Percentiles rank a stretch among this genome's conserved stretches.
phyloP scores from a whole-genome alignment of 35 echinoderm and acorn worm genomes.

The Heliocidaris tuberculata region DNA sequence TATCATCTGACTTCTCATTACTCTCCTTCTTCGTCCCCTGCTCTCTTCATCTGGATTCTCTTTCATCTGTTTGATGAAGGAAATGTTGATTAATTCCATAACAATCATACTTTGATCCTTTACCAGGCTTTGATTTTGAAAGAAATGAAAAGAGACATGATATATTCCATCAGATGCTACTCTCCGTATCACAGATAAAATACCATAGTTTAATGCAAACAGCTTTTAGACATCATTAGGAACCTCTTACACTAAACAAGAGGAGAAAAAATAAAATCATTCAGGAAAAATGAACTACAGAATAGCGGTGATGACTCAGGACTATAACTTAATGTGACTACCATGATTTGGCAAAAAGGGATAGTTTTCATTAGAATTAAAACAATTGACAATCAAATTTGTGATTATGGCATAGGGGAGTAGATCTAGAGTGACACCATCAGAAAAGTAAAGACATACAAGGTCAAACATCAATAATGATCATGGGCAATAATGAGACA shows the following conservation, averaged over 20 bases:
- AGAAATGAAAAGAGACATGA: neutral
- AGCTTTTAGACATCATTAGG: conserved; percentile 11
- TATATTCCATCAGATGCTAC: neutral
- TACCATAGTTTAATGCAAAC: neutral
- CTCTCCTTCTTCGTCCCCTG: neutral
- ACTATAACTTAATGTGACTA: neutral
- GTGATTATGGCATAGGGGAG: neutral
- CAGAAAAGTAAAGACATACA: neutral
- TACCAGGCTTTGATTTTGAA: neutral
- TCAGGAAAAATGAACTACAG: neutral
- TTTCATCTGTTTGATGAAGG: conserved; percentile 4
- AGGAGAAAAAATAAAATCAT: neutral
- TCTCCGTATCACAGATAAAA: neutral
- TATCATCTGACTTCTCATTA: conserved; percentile 18
- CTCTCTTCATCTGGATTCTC: neutral
- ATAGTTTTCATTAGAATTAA: neutral
- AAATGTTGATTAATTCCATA: neutral
- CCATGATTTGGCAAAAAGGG: neutral
- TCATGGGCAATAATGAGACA: neutral
- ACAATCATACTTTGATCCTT: neutral
- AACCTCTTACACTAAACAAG: neutral
- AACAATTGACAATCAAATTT: neutral
- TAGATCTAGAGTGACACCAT: neutral
- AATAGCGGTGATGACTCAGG: neutral
- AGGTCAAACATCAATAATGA: neutral